Base-by-base conservation (phyloP, 1,140 invertebrate species). In the Hormaphis cornu region DNA sequence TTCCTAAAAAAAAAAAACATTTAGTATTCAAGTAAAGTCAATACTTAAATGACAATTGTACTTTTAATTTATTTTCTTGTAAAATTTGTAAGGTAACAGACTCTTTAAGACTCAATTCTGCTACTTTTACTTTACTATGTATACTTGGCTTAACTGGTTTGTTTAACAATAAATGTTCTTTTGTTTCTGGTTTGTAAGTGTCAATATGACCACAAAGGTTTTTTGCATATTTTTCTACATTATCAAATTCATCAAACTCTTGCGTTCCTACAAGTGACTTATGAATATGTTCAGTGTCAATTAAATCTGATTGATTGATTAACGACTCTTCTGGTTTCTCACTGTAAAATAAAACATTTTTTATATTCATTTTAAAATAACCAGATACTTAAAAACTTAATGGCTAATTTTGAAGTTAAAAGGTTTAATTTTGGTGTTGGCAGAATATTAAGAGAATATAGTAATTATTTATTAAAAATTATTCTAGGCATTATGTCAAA, bases 271-370 rank as follows among this genome's bases (percentile, higher is more conserved):
- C n/a, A n/a, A n/a, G n/a, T n/a, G n/a, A n/a, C n/a, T 61, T 48
- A 18, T n/a, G 8, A 7, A 35, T 26, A 10, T 14, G 2, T 22
- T 50, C 20, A 14, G 10, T 22, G 1, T 85, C 83, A 59, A 80
- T 73, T 35, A 87, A 73, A 75, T 88, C 85, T 73, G 83, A 80
- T 50, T 81, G 76, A 24, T 83, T 86, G 42, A 88, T 83, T 3
- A 86, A 75, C 24, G 78, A 79, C 72, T 82, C 80, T 54, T 82
- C 81, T 7, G 82, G 79, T 71, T 78, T 75, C 48, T 84, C 22
- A 14, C 82, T n/a, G n/a, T n/a, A n/a, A n/a, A n/a, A n/a, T 74
- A 73, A 79, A 81, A 42, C 35, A 72, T 33, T 71, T 20, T 20
- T 14, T 9, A 24, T 26, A 9, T n/a, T 5, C 16, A 42, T 9